Conservation (phyloP, 2,113 vertebrate species). For the Nicator chloris region DNA sequence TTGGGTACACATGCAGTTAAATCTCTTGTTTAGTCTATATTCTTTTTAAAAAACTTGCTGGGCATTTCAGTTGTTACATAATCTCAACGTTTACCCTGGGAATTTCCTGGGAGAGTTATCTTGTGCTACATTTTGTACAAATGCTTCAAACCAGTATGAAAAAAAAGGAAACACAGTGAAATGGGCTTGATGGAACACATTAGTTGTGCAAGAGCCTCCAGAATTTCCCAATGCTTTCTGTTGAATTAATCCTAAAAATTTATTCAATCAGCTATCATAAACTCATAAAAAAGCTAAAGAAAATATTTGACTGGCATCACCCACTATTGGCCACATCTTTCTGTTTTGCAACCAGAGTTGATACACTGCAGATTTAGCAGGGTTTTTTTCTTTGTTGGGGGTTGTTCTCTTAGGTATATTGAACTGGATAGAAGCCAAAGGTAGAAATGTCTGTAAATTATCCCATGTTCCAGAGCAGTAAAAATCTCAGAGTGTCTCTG, state of each 20-base stretch:
- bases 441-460: background rate
- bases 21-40: background rate
- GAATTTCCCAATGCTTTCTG: background rate
- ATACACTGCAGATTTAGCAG: background rate
- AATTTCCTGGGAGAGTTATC: background rate
- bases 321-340: background rate
- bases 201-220: background rate
- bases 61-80: background rate
- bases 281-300: background rate
- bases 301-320: background rate
- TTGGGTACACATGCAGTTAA: fast-evolving
- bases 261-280: conserved; percentile 15
- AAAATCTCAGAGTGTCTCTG: background rate
- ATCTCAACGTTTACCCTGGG: background rate
- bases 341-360: background rate
- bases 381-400: background rate
- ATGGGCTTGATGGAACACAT: background rate
- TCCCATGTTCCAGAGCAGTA: background rate
- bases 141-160: background rate
- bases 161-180: background rate
- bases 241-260: background rate
- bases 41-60: background rate
- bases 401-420: background rate
- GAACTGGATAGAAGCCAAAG: background rate
- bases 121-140: background rate